Evolutionary conservation across 2,113 vertebrate species (phyloP).

Genomic region (Eretmochelys imbricata): DNA sequence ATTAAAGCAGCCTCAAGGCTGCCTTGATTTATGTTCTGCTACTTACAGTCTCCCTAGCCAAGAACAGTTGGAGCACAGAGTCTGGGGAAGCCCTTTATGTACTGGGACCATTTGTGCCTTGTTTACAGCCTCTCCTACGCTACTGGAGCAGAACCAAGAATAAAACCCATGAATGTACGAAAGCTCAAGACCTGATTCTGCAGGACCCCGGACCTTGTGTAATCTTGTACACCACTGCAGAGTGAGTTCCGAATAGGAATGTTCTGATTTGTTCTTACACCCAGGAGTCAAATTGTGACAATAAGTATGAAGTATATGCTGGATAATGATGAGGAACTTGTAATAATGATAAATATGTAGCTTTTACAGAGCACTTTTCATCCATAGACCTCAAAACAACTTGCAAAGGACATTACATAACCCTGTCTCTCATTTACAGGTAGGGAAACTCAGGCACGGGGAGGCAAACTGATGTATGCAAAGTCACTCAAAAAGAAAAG

Average conservation of each 20-base stretch:
- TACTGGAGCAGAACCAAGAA: background rate
- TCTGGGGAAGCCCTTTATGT: background rate
- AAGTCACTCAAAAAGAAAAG: background rate
- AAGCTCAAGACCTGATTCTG: accelerated
- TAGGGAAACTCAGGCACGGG: background rate
- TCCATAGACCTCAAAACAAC: background rate
- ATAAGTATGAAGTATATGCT: background rate
- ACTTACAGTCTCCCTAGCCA: background rate
- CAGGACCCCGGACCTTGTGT: background rate
- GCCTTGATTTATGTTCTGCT: background rate
- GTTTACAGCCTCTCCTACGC: background rate
- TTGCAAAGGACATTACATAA: background rate
- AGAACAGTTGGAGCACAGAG: accelerated
- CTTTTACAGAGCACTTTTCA: background rate
- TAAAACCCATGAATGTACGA: background rate
- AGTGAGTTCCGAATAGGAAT: accelerated
- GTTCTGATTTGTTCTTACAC: background rate
- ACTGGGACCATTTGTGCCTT: background rate
- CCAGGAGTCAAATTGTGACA: background rate
- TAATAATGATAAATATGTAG: background rate
- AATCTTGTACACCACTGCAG: background rate
- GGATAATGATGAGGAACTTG: conserved; percentile 17
- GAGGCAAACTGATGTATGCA: background rate
- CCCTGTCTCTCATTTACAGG: background rate
- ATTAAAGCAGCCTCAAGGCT: background rate